These are phyloP conservation scores for Xanthia togata DNA, from an alignment of 2,888 invertebrate species.

Conservation along the genomic window DNA sequence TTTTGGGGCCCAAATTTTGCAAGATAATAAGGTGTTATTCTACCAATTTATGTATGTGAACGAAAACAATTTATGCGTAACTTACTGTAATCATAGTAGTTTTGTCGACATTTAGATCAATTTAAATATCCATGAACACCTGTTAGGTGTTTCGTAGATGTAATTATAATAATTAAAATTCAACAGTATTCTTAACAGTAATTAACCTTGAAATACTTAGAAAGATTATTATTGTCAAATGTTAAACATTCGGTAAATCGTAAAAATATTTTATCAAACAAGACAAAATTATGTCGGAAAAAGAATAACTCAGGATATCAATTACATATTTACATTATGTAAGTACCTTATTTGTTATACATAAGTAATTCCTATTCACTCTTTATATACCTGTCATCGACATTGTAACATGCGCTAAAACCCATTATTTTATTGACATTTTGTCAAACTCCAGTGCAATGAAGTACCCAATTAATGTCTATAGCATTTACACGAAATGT, in stretches of 20 bases:
- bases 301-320: not conserved
- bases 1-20: not conserved
- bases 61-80: no score
- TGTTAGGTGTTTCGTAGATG: no score
- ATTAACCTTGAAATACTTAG: slow-evolving; percentile 18
- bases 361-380: not conserved
- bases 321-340: not conserved
- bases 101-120: not conserved
- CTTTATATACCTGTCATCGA: not conserved
- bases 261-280: not conserved
- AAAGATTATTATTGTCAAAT: slow-evolving; percentile 5
- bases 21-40: not conserved
- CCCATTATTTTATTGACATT: slow-evolving; percentile 20
- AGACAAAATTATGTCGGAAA: not conserved
- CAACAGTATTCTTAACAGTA: not conserved
- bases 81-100: not conserved
- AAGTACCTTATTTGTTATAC: not conserved
- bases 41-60: not conserved
- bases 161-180: not conserved
- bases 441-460: slow-evolving; percentile 15
- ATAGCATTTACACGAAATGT: slow-evolving; percentile 34
- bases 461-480: slow-evolving; percentile 32
- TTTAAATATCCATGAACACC: not conserved
- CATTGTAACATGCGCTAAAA: slow-evolving; percentile 7
- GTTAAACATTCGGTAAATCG: not conserved